Evolutionary conservation across 35 echinoderm and acorn worm genomes (phyloP), one percentile per base, ranked within the genome.

Genomic region (Apostichopus parvimensis): DNA sequence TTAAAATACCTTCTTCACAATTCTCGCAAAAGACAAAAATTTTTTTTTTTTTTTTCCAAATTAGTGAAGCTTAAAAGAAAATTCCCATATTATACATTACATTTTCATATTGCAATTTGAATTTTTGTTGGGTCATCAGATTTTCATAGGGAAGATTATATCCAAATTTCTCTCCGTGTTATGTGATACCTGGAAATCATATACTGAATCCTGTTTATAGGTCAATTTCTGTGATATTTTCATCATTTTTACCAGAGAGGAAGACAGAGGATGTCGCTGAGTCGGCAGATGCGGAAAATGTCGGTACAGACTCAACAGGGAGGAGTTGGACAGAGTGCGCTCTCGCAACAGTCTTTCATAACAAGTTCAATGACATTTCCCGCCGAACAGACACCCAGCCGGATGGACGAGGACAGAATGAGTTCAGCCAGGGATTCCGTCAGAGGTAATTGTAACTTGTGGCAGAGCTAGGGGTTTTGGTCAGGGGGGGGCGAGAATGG

Each of bases 211-310:
- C 34, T 45, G 34, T 45, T 25, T 25, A 0, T 4, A 45, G 34
- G 34, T 45, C 34, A 45, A 45, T 45, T 45, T 45, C 1, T 45
- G 34, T 45, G 14, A 20, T 25, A 8, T 77, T 18, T 77, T 17
- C 26, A 45, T 45, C 34, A 45, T 45, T 45, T 9, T 52, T 52
- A 2, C 5, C 45, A 82, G 79, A 82, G 79, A 56, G 55, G 79
- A 7, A 82, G 55, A 6, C 79, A 82, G 14, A 82, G 79, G 55
- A 53, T 55, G 45, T 82, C 79, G 3, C 55, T 87, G 64, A 87
- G 64, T 18, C n/a, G 85, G 11, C 85, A 87, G 15, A 64, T 87
- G 58, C 53, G 85, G 0, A 87, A 87, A 68, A 26, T 87, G 85
- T 87, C 85, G 53, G 57, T 87, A 18, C 85, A 87, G 57, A 8